Percentiles rank a stretch among this genome's conserved stretches.
phyloP scores from a whole-genome alignment of 2,113 vertebrate species.

The Manacus vitellinus region DNA sequence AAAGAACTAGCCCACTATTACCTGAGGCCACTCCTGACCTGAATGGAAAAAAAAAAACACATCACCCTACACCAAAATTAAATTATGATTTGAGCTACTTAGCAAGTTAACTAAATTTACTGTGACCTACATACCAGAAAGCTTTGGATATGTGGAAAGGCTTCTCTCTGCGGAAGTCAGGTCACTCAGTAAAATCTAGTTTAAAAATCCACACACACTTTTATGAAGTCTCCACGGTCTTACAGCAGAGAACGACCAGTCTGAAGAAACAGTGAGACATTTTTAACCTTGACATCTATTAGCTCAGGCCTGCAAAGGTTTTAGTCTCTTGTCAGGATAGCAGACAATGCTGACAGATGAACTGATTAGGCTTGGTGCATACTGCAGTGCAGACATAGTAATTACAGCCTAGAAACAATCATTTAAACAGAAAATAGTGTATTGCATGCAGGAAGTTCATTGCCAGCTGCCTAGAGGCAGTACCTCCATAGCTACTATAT shows the following conservation, averaged over 20 bases:
- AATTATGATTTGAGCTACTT: conserved; percentile 46
- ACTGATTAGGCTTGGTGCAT: conserved; percentile 9
- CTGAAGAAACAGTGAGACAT: background rate
- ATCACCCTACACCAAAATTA: background rate
- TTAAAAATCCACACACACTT: background rate
- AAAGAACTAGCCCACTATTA: background rate
- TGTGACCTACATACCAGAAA: conserved; percentile 57
- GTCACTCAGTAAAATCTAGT: background rate
- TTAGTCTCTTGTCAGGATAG: background rate
- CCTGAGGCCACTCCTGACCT: conserved; percentile 13
- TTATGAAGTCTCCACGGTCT: background rate
- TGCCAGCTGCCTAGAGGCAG: conserved; percentile 23
- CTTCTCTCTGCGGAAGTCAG: background rate
- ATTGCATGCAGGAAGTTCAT: background rate
- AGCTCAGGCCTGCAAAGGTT: background rate
- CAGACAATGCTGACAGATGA: conserved; percentile 2
- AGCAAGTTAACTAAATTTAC: conserved; percentile 63
- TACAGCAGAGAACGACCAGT: background rate
- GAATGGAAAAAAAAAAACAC: background rate
- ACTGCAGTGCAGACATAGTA: conserved; percentile 10
- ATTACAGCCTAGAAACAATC: conserved; percentile 35
- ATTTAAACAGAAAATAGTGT: conserved; percentile 31
- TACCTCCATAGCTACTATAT: background rate
- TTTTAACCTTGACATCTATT: background rate
- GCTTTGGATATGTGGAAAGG: background rate